Evolutionary conservation across 2,797 vertebrate genomes (phyloP), one percentile per base, ranked within the genome.

Genomic region (Takifugu ocellatus): DNA sequence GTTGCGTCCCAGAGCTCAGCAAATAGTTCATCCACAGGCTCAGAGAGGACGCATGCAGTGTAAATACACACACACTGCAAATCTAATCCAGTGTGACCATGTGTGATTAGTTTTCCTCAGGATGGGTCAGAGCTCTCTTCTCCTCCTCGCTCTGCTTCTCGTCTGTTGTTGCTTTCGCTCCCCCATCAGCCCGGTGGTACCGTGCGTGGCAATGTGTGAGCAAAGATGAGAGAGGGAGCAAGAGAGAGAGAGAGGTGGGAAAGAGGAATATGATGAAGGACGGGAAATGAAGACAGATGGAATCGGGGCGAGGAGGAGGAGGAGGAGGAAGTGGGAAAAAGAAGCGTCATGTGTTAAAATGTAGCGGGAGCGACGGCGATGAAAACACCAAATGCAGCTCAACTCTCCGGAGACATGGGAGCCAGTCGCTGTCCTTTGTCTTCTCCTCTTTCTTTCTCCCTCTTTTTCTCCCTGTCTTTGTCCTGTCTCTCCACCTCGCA

Each of bases 31-130:
- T 54, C 31, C 63, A 70, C 75, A 66, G 65, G 59, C 21, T 51
- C 29, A 65, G 63, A 68, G 54, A 61, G 63, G 65, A 70, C 49
- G 10, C 69, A 66, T 62, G 49, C 52, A 31, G 59, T 27, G 16
- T 25, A 26, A 66, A 75, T 12, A 74, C 58, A 74, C 24, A 44
- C 63, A 65, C 59, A 54, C 73, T 63, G 44, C 36, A 14, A 14
- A 39, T 39, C 65, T 81, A 78, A 81, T 89, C 76, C 82, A 68
- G 25, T 51, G 78, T 72, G 66, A 74, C 39, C 70, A 65, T 65
- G 61, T 72, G 67, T 54, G 68, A 65, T 63, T 61, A 51, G 56
- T 51, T 70, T 43, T 67, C 56, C 56, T 66, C 55, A 33, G 51
- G 49, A 62, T 39, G 56, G 73, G 43, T 68, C 54, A 66, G 54